Evolutionary conservation across 2,888 invertebrate genomes (phyloP), one percentile per base, ranked within the genome.

Genomic region (Zonitis immaculata): DNA sequence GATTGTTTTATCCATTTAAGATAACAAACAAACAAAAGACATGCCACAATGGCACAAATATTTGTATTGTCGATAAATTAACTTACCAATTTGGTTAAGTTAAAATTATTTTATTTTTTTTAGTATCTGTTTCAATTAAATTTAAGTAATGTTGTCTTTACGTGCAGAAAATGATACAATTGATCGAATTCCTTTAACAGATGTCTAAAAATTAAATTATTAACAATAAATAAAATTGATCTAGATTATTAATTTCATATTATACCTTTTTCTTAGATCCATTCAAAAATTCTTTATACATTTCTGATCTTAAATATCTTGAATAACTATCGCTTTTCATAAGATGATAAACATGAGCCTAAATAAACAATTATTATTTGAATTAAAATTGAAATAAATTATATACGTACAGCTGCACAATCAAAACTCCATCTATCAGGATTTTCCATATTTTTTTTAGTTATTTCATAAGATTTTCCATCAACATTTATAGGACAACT

Each of bases 261-360:
- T 71, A 74, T 79, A 95, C 95, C 89, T 97, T 97, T 80, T 97
- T 97, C 79, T 95, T 93, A 61, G 95, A 91, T 62, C 94, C 94
- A 75, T 91, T 95, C 57, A 97, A 80, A 73, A 91, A 94, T 67
- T 97, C 97, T 82, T 96, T 96, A 79, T 98, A 99, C 91, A 96
- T 94, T 66, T 98, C 98, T 1, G 97, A 98, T 61, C 99, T 87
- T 49, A 99, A 81, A 74, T 98, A 99, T 65, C 99, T 84, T 49
- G 96, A 96, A 74, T 99, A 99, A 72, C 95, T 96, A 79, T 99
- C 99, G 62, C 94, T 95, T 75, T 98, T 98, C 99, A 99, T 99
- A 66, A 99, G 81, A 72, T 97, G 95, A 77, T 97, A 99, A 32
- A 99, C 97, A 78, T 99, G 99, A 6, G 95, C 92, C 95, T 95